Conservation (phyloP, 2,113 vertebrate species). For the Struthio camelus region DNA sequence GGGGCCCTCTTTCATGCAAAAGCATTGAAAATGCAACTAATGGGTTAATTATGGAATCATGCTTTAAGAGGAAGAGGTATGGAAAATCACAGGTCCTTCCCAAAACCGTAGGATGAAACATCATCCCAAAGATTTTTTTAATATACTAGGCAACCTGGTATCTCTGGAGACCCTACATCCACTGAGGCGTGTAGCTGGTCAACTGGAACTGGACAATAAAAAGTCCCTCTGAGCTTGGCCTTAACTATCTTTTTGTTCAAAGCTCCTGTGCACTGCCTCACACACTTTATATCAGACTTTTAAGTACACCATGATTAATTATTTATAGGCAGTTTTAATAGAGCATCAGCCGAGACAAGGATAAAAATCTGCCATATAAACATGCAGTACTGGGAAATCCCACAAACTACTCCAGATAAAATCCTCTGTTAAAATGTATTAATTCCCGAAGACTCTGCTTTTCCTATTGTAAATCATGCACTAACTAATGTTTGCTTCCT, state of each 20-base stretch:
- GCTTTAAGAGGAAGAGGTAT: neutral
- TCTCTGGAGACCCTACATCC: neutral
- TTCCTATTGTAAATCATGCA: neutral
- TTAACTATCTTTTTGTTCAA: neutral
- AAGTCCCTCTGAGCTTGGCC: neutral
- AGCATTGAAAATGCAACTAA: neutral
- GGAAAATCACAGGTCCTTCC: neutral
- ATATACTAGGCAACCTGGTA: neutral
- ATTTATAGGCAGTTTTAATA: neutral
- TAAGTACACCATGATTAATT: neutral
- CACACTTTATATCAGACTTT: neutral
- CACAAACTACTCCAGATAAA: neutral
- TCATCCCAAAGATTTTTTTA: neutral
- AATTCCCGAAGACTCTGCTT: neutral
- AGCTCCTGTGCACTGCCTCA: neutral
- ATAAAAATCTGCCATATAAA: neutral
- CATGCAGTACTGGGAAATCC: neutral
- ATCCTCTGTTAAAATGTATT: neutral
- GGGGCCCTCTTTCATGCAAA: neutral
- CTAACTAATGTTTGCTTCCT: constrained; percentile 27
- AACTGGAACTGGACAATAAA: neutral
- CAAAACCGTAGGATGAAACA: neutral
- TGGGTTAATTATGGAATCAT: neutral
- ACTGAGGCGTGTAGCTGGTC: neutral
- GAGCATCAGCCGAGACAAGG: neutral